Percentiles rank a stretch among this genome's conserved stretches.
Conservation (phyloP, 2,888 invertebrate species). For the Standfussiana lucernea region DNA sequence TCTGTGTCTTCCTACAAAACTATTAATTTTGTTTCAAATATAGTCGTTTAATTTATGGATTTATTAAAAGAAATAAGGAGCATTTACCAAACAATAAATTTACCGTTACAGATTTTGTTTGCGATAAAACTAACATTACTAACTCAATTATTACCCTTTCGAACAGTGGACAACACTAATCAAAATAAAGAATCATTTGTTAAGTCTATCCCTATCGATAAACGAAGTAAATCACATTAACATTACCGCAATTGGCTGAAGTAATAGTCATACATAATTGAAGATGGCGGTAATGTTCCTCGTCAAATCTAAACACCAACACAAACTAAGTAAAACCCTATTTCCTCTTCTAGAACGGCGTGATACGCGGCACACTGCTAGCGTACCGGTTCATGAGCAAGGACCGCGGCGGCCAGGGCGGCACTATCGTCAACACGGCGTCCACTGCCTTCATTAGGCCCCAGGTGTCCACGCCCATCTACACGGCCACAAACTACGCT, state of each 20-base stretch:
- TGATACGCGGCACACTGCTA: constrained; percentile 93
- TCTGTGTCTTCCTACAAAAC: constrained; percentile 18
- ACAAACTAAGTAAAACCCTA: background rate
- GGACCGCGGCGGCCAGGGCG: constrained; percentile 94
- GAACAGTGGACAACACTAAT: background rate
- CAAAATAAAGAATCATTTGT: background rate
- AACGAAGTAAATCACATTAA: background rate
- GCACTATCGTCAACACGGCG: constrained; percentile 94
- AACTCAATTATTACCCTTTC: background rate
- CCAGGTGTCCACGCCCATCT: constrained; percentile 94
- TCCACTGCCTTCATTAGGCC: constrained; percentile 93
- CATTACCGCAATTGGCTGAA: no score
- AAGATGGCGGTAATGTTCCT: background rate
- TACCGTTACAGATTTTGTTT: background rate
- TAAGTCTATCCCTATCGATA: background rate
- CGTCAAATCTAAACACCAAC: background rate
- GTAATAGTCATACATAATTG: background rate
- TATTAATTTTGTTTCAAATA: constrained; percentile 8
- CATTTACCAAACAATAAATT: background rate
- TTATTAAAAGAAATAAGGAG: background rate
- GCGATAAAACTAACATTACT: background rate
- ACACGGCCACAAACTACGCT: constrained; percentile 94
- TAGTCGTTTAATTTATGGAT: background rate
- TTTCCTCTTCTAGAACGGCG: constrained; percentile 91
- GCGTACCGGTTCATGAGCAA: constrained; percentile 94